A percentile compares a stretch with the other conserved stretches of the same genome.
phyloP scores from a whole-genome alignment of 1,140 invertebrate species.

The Heliothis virescens region DNA sequence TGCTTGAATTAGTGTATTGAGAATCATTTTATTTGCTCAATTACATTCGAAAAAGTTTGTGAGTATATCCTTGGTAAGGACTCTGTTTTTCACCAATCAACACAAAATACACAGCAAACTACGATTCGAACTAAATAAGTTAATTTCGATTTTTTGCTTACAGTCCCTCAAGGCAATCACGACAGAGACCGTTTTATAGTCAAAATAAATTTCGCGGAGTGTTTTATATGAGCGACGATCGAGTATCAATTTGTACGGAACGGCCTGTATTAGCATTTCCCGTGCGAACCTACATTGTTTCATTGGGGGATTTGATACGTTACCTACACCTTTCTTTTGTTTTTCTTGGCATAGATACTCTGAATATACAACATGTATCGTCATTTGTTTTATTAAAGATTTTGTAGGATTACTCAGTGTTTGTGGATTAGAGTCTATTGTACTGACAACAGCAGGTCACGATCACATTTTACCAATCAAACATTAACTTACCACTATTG shows the following conservation, averaged over 20 bases:
- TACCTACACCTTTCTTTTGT: slow-evolving; percentile 17
- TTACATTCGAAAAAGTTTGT: not conserved
- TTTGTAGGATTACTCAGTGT: no score
- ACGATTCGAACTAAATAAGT: not conserved
- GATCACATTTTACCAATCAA: no score
- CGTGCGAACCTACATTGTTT: slow-evolving; percentile 77
- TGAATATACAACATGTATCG: not conserved
- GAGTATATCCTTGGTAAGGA: not conserved
- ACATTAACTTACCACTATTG: no score
- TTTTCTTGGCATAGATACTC: not conserved
- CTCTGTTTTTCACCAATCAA: no score
- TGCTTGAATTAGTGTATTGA: not conserved
- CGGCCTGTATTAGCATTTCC: slow-evolving; percentile 81
- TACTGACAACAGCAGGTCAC: no score
- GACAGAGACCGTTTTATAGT: slow-evolving; percentile 43
- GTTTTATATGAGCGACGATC: slow-evolving; percentile 86
- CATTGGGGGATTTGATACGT: slow-evolving; percentile 50
- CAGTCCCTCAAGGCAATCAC: slow-evolving; percentile 36
- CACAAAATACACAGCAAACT: not conserved
- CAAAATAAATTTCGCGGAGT: slow-evolving; percentile 69
- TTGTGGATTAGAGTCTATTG: no score
- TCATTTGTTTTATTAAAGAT: no score
- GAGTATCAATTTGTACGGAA: slow-evolving; percentile 85
- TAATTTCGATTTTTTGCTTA: slow-evolving; percentile 21
- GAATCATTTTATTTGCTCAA: slow-evolving; percentile 9